Evolutionary conservation across 2,888 invertebrate genomes (phyloP).

Genomic region (Nomada fabriciana): DNA sequence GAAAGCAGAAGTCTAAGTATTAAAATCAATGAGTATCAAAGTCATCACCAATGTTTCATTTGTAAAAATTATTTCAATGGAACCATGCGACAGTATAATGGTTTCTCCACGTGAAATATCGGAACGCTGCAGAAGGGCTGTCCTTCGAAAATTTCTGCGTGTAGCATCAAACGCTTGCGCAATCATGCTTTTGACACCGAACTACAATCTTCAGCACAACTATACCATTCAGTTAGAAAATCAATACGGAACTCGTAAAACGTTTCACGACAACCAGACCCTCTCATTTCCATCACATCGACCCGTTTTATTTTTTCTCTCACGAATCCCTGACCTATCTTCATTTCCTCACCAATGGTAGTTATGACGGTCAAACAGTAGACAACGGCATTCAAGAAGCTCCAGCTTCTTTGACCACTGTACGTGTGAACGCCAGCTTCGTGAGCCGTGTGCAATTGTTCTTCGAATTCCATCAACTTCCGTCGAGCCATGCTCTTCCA

Average conservation of each 20-base stretch:
- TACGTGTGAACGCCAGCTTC: conserved; percentile 94
- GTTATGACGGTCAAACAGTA: conserved; percentile 95
- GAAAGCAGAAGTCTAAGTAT: background rate
- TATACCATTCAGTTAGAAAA: conserved; percentile 51
- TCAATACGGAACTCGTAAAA: conserved; percentile 63
- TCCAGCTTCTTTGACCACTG: conserved; percentile 94
- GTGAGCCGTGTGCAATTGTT: conserved; percentile 92
- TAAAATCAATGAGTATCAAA: background rate
- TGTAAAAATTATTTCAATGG: too few relatives aligned
- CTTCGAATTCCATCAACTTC: conserved; percentile 93
- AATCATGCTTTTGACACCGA: conserved; percentile 15
- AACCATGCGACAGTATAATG: too few relatives aligned
- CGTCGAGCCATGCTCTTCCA: conserved; percentile 95
- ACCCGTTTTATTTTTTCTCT: background rate
- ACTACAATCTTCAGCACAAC: conserved; percentile 1
- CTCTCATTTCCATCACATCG: background rate
- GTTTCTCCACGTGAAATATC: background rate
- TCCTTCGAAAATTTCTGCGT: background rate
- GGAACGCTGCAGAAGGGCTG: too few relatives aligned
- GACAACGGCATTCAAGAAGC: conserved; percentile 93
- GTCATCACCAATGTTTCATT: background rate
- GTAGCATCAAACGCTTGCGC: conserved; percentile 40
- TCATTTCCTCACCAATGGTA: conserved; percentile 91
- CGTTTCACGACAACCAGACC: conserved; percentile 36
- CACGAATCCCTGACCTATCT: background rate